phyloP scores from a whole-genome alignment of 2,888 invertebrate genomes.

The Platycheirus albimanus region DNA sequence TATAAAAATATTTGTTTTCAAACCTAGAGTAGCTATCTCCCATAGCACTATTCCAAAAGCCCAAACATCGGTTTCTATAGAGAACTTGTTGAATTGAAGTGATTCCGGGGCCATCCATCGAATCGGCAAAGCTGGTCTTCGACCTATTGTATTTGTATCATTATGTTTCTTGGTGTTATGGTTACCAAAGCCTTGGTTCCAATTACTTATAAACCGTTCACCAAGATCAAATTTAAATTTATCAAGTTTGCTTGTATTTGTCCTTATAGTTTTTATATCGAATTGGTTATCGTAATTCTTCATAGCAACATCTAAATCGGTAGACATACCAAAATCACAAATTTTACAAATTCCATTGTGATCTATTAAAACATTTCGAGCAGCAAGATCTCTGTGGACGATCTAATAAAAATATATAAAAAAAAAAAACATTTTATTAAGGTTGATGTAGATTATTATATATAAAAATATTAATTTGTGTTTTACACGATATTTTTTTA shows the following conservation, averaged over 20 bases:
- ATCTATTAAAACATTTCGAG: conserved; percentile 91
- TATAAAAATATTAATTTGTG: too few species aligned
- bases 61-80: conserved; percentile 93
- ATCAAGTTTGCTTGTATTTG: conserved; percentile 77
- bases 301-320: conserved; percentile 84
- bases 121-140: conserved; percentile 82
- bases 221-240: conserved; percentile 81
- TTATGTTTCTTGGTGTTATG: conserved; percentile 75
- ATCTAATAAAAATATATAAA: conserved; percentile 85
- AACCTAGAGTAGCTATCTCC: conserved; percentile 93
- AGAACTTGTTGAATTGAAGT: conserved; percentile 89
- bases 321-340: conserved; percentile 94
- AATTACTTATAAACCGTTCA: conserved; percentile 80
- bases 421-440: not conserved
- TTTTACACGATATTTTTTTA: too few species aligned
- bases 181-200: conserved; percentile 78
- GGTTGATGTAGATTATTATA: too few species aligned
- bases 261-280: conserved; percentile 78
- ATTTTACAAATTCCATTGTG: conserved; percentile 94
- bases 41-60: conserved; percentile 93
- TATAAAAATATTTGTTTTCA: too few species aligned
- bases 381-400: conserved; percentile 92
- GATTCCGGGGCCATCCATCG: conserved; percentile 94
- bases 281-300: conserved; percentile 79
- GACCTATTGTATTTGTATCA: conserved; percentile 81